Evolutionary conservation across 1,140 invertebrate genomes (phyloP).

Genomic region (Frieseomelitta varia): DNA sequence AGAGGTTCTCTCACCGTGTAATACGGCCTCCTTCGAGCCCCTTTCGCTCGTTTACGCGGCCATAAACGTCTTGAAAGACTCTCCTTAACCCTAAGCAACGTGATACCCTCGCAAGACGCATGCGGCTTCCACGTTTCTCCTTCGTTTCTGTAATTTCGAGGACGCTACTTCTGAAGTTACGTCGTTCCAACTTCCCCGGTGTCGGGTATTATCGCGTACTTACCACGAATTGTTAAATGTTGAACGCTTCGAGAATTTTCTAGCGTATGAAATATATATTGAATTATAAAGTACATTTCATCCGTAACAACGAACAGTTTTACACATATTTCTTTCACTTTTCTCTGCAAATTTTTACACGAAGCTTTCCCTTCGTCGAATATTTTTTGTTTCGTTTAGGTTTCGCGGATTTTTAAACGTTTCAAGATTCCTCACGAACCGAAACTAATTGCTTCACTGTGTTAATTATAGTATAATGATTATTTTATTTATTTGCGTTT

Average conservation of each 20-base stretch:
- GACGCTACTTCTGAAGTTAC: neutral
- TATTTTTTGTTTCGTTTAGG: too few species aligned
- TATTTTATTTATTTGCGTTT: too few species aligned
- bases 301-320: too few species aligned
- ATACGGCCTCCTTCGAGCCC: conserved; percentile 11
- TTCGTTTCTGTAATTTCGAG: conserved; percentile 7
- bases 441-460: too few species aligned
- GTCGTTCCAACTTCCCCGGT: neutral
- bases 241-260: neutral
- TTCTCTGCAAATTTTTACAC: too few species aligned
- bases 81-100: conserved; percentile 30
- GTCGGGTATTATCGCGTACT: neutral
- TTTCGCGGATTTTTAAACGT: too few species aligned
- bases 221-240: neutral
- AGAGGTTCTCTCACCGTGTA: conserved; percentile 27
- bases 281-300: neutral
- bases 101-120: neutral
- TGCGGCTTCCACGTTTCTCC: neutral
- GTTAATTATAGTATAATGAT: too few species aligned
- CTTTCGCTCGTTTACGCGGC: conserved; percentile 17
- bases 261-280: too few species aligned
- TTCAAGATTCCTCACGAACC: too few species aligned
- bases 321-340: too few species aligned
- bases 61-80: conserved; percentile 23
- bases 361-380: too few species aligned